A percentile compares a stretch with the other conserved stretches of the same genome.
Conservation (phyloP, 2,113 vertebrate genomes). For the Oryctolagus cuniculus region mOryCun1.1 NC_091434.1:153683001-153683500, state of each 20-base stretch:
- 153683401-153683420: neutral
- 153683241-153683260: neutral
- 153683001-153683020: constrained; percentile 58
- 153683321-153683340: neutral
- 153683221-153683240: neutral
- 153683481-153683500: neutral
- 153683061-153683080: constrained; percentile 42
- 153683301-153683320: neutral
- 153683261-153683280: neutral
- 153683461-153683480: neutral
- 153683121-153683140: constrained; percentile 48
- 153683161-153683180: constrained; percentile 40
- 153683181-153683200: constrained; percentile 59
- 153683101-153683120: constrained; percentile 50
- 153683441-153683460: constrained; percentile 10
- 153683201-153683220: neutral
- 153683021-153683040: constrained; percentile 59
- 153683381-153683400: neutral
- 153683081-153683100: constrained; percentile 58
- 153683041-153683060: constrained; percentile 12
- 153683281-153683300: neutral
- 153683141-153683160: constrained; percentile 46
- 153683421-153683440: constrained; percentile 21
- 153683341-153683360: neutral
- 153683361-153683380: neutral